phyloP scores from a whole-genome alignment of 2,888 invertebrate species.

The Archaeoteleia sp. region DNA sequence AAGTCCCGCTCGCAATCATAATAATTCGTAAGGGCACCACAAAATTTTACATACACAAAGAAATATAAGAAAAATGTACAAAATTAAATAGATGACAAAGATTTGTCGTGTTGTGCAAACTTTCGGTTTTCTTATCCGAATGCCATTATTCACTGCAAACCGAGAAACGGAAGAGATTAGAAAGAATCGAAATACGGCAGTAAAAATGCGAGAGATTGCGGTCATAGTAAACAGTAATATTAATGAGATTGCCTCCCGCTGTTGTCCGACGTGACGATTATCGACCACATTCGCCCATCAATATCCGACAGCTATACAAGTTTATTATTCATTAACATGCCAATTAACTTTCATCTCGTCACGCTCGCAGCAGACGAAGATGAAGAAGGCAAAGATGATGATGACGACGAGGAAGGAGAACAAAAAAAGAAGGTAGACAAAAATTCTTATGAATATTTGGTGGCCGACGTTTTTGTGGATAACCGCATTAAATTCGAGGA shows the following conservation, averaged over 20 bases:
- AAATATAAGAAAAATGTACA: neutral
- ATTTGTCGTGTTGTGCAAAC: constrained; percentile 3
- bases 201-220: constrained; percentile 59
- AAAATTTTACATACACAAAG: neutral
- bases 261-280: constrained; percentile 59
- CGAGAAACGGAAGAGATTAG: constrained; percentile 22
- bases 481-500: neutral
- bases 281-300: constrained; percentile 60
- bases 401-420: constrained; percentile 18
- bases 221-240: constrained; percentile 66
- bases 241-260: constrained; percentile 64
- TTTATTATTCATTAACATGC: constrained; percentile 71
- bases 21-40: too few species aligned
- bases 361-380: constrained; percentile 26
- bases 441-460: constrained; percentile 45
- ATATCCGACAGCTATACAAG: constrained; percentile 63
- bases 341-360: constrained; percentile 67
- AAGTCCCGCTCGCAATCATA: too few species aligned
- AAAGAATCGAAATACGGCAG: constrained; percentile 18
- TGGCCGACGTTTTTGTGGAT: constrained; percentile 29
- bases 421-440: too few species aligned
- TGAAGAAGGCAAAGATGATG: constrained; percentile 20
- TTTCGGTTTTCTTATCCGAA: constrained; percentile 15
- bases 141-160: constrained; percentile 3
- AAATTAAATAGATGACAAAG: constrained; percentile 1